These are phyloP conservation scores for Chloroclystis v-ata DNA, from an alignment of 2,888 invertebrate genomes.

Conservation along the genomic window DNA sequence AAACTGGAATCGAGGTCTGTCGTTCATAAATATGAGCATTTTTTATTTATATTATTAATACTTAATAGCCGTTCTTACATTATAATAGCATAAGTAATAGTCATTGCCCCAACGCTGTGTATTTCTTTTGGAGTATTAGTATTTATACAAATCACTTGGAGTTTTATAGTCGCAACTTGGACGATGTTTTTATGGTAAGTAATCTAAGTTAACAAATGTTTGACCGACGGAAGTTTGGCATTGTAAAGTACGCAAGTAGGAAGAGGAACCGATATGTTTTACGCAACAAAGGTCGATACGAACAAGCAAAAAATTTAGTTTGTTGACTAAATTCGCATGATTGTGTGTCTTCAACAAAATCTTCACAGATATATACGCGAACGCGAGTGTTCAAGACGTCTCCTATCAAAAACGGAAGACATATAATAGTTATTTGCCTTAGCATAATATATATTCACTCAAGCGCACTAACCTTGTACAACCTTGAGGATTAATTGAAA, in stretches of 20 bases:
- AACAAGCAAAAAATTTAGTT: constrained; percentile 46
- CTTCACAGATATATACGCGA: background rate
- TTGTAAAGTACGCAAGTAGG: constrained; percentile 54
- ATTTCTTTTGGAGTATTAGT: too few species aligned
- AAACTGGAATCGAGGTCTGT: too few species aligned
- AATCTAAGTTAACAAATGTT: constrained; percentile 32
- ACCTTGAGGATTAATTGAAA: background rate
- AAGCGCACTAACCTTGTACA: background rate
- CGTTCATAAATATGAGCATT: too few species aligned
- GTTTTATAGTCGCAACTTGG: constrained; percentile 8
- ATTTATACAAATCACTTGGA: constrained; percentile 6
- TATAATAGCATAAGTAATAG: too few species aligned
- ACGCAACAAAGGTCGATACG: constrained; percentile 58
- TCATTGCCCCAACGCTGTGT: too few species aligned
- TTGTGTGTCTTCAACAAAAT: constrained; percentile 29
- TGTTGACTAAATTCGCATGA: constrained; percentile 47
- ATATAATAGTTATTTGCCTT: background rate
- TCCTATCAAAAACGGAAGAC: background rate
- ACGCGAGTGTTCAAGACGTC: background rate
- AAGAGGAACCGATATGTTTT: constrained; percentile 66
- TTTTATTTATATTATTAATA: too few species aligned
- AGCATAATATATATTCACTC: background rate
- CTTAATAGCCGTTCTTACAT: too few species aligned
- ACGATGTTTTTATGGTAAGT: constrained; percentile 21
- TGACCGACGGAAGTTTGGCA: constrained; percentile 52